Evolutionary conservation across 2,797 vertebrate genomes (phyloP).

Genomic region (Gila robusta): DNA sequence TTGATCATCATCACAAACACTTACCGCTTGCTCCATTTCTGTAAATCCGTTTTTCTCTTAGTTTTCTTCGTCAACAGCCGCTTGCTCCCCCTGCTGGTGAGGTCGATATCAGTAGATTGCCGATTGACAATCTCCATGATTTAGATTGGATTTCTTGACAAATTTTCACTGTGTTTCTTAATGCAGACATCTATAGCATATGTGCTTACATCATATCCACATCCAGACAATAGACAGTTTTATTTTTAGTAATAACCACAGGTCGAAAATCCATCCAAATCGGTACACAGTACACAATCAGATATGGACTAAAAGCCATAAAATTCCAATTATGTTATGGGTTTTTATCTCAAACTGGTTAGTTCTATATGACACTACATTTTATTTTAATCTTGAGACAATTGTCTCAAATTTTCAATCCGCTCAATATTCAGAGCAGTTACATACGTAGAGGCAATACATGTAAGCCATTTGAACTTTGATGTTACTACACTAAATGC

Average conservation of each 20-base stretch:
- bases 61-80: no score
- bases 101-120: no score
- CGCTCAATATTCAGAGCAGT: neutral
- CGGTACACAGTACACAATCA: neutral
- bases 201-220: no score
- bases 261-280: neutral
- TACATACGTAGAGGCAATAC: neutral
- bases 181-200: neutral
- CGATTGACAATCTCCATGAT: no score
- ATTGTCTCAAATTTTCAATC: neutral
- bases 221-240: neutral
- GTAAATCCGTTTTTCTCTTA: no score
- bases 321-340: neutral
- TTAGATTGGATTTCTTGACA: no score
- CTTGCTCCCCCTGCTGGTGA: no score
- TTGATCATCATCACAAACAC: no score
- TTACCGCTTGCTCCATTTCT: no score
- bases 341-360: no score
- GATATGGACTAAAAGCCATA: neutral
- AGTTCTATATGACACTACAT: neutral
- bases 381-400: no score
- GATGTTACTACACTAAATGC: constrained; percentile 3
- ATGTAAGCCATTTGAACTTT: constrained; percentile 11
- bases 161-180: neutral
- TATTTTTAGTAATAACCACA: neutral